Evolutionary conservation across 1,140 invertebrate genomes (phyloP).

Genomic region (Drosophila obscura): DNA sequence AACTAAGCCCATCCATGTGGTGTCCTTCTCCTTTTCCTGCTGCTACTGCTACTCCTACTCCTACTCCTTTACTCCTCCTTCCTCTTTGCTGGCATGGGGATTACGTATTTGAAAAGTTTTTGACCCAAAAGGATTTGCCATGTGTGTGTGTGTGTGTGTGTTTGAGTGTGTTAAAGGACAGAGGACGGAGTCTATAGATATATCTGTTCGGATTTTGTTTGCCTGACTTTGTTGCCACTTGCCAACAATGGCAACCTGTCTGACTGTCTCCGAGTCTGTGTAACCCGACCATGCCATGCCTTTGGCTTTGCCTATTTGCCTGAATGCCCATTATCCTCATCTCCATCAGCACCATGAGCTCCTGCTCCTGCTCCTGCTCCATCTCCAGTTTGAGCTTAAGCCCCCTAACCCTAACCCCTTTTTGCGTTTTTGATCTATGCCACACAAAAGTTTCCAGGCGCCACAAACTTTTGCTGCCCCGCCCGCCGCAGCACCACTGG

Average conservation of each 20-base stretch:
- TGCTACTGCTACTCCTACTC: constrained; percentile 35
- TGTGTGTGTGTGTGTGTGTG: constrained; percentile 19
- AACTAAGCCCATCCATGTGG: constrained; percentile 1
- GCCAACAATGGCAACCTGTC: constrained; percentile 74
- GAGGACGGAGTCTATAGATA: constrained; percentile 40
- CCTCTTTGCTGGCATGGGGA: constrained; percentile 57
- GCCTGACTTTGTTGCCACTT: constrained; percentile 80
- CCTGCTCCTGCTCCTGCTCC: constrained; percentile 6
- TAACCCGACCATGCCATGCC: constrained; percentile 20
- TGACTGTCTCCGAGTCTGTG: constrained; percentile 5
- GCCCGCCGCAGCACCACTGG: background rate
- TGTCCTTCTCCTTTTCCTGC: constrained; percentile 31
- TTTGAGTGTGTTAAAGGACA: constrained; percentile 8
- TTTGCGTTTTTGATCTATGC: constrained; percentile 75
- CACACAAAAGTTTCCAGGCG: constrained; percentile 62
- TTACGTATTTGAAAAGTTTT: constrained; percentile 80
- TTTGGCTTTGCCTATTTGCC: constrained; percentile 69
- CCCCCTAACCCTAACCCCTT: constrained; percentile 42
- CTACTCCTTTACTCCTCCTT: constrained; percentile 30
- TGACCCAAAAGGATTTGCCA: constrained; percentile 76
- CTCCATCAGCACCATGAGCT: constrained; percentile 59
- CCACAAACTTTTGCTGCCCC: constrained; percentile 45
- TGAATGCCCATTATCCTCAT: constrained; percentile 77
- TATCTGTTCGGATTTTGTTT: constrained; percentile 67
- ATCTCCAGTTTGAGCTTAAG: constrained; percentile 30